phyloP scores from a whole-genome alignment of 2,888 invertebrate species.

The Ectemnius cavifrons region DNA sequence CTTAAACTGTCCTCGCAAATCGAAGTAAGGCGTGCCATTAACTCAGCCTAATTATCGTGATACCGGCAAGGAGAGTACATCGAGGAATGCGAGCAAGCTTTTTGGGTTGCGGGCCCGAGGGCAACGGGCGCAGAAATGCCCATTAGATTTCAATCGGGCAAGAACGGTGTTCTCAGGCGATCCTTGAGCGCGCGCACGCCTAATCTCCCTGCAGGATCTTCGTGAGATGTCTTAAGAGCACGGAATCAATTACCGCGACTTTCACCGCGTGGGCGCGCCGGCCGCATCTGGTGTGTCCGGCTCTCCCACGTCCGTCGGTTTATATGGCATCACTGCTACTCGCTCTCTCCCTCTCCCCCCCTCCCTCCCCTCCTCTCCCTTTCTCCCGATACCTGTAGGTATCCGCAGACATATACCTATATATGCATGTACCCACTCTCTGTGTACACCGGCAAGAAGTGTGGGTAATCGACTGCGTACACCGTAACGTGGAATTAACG shows the following conservation, averaged over 20 bases:
- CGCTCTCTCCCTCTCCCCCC: neutral
- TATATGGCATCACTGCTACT: neutral
- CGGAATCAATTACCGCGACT: constrained; percentile 75
- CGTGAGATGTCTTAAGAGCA: constrained; percentile 67
- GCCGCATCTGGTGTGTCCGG: constrained; percentile 64
- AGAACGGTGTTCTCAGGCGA: constrained; percentile 47
- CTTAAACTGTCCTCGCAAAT: neutral
- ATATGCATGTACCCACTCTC: too few relatives aligned
- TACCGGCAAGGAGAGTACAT: neutral
- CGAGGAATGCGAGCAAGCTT: neutral
- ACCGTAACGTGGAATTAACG: constrained; percentile 56
- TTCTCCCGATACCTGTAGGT: neutral
- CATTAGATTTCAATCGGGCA: constrained; percentile 47
- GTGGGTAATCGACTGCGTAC: constrained; percentile 40
- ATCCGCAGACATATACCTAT: constrained; percentile 16
- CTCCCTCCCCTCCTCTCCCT: neutral
- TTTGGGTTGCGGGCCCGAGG: constrained; percentile 3
- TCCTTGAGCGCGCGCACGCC: constrained; percentile 48
- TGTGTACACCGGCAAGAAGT: constrained; percentile 9
- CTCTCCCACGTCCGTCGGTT: constrained; percentile 62
- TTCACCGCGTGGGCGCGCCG: constrained; percentile 75
- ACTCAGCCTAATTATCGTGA: constrained; percentile 4
- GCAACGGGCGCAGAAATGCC: constrained; percentile 28
- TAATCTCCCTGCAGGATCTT: constrained; percentile 66
- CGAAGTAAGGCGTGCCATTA: neutral